A percentile compares a stretch with the other conserved stretches of the same genome.
phyloP scores from a whole-genome alignment of 1,140 invertebrate genomes.

The Trialeurodes vaporariorum region DNA sequence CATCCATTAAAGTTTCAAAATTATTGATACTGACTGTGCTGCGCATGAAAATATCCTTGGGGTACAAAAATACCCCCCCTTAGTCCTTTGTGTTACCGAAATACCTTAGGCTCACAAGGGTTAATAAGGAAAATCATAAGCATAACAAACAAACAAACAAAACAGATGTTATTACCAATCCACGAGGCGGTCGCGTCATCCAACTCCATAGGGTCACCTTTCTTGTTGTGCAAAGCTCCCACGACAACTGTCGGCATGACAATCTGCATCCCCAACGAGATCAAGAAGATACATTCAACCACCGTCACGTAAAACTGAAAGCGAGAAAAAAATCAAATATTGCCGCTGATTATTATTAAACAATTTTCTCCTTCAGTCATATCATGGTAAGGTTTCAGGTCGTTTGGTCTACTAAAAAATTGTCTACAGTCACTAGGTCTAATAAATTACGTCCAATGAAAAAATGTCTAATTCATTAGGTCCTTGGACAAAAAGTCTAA shows the following conservation, averaged over 20 bases:
- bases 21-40: no score
- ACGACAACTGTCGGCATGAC: neutral
- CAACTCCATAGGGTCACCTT: neutral
- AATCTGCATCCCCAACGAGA: neutral
- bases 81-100: neutral
- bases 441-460: neutral
- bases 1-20: no score
- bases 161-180: neutral
- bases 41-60: neutral
- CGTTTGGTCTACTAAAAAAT: neutral
- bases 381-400: neutral
- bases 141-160: no score
- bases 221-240: neutral
- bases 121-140: no score
- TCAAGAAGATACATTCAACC: neutral
- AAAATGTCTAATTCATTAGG: no score
- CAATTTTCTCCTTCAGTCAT: neutral
- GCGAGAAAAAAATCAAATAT: neutral
- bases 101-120: neutral
- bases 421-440: neutral
- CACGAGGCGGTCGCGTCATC: neutral
- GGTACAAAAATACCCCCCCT: neutral
- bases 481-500: no score
- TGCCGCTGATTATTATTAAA: neutral
- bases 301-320: neutral